These are phyloP conservation scores for Penaeus monodon DNA, from an alignment of 2,888 invertebrate species.

Conservation along the genomic window DNA sequence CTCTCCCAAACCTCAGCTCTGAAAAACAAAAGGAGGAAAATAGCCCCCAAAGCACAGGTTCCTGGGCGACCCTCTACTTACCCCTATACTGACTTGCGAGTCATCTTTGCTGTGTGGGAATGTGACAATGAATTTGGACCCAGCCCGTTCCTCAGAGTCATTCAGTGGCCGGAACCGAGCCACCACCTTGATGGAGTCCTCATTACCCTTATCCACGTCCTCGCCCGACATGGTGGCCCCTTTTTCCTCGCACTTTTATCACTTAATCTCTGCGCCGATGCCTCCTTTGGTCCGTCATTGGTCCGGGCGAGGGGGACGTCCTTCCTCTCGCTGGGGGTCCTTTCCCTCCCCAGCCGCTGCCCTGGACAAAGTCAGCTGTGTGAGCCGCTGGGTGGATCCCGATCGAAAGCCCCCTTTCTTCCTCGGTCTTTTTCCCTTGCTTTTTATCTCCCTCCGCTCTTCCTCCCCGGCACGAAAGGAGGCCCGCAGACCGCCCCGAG, in stretches of 20 bases:
- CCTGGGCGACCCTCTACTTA: conserved; percentile 74
- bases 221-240: conserved; percentile 43
- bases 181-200: conserved; percentile 73
- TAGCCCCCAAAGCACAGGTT: not conserved
- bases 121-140: conserved; percentile 97
- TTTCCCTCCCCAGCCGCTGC: too few relatives aligned
- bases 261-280: not conserved
- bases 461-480: not conserved
- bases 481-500: not conserved
- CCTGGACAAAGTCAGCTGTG: conserved; percentile 21
- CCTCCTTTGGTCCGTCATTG: conserved; percentile 22
- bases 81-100: conserved; percentile 94
- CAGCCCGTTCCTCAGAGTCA: conserved; percentile 97
- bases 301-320: not conserved
- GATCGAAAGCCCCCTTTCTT: too few relatives aligned
- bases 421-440: too few relatives aligned
- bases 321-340: not conserved
- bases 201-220: conserved; percentile 44
- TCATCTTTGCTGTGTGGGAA: conserved; percentile 91
- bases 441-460: not conserved
- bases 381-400: conserved; percentile 18
- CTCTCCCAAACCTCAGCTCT: not conserved
- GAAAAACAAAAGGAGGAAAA: not conserved
- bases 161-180: conserved; percentile 99
- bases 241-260: not conserved